Base-by-base conservation (phyloP, 2,797 vertebrate species). In the Mycteria americana region DNA sequence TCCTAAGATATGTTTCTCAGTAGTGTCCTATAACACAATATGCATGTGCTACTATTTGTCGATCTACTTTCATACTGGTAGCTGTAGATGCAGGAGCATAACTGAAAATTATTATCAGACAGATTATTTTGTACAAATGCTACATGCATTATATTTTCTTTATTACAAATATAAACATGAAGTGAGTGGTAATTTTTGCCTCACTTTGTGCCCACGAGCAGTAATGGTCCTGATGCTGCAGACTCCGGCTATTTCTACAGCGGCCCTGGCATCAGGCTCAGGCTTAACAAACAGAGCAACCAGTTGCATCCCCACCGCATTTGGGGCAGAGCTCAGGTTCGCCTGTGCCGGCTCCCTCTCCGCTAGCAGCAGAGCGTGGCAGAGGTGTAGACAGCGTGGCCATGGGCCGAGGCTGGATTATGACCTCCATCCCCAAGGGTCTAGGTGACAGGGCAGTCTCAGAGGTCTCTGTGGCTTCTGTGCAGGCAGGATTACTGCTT, bases 261-360 rank as follows among this genome's bases (percentile, higher is more conserved):
- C 0, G 1, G 4, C 15, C 18, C 10, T 1, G 1, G 15, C 1
- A 1, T 21, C 10, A 25, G 22, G 6, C 18, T 70, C 9, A 31
- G 31, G 11, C 8, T 48, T n/a, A 75, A 41, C 19, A 62, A 60
- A 13, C 9, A 35, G 13, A 56, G 25, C 24, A n/a, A 9, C 6
- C 2, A 1, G n/a, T 35, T 78, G 27, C 43, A 6, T 28, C 22
- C 27, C 6, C 18, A 45, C 10, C 0, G 2, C 8, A 6, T 15
- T 2, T 30, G 24, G 23, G 33, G 11, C 13, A 77, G 48, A 73
- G 10, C 11, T 68, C 33, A 46, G 11, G 6, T 60, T 78, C 77
- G 5, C 6, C 18, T 39, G 48, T 39, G 41, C 18, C 4, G 8
- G 6, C 11, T 56, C 6, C 11, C 18, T 33, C 41, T 28, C 24